phyloP scores from a whole-genome alignment of 2,888 invertebrate genomes.

The Amaurobius ferox region DNA sequence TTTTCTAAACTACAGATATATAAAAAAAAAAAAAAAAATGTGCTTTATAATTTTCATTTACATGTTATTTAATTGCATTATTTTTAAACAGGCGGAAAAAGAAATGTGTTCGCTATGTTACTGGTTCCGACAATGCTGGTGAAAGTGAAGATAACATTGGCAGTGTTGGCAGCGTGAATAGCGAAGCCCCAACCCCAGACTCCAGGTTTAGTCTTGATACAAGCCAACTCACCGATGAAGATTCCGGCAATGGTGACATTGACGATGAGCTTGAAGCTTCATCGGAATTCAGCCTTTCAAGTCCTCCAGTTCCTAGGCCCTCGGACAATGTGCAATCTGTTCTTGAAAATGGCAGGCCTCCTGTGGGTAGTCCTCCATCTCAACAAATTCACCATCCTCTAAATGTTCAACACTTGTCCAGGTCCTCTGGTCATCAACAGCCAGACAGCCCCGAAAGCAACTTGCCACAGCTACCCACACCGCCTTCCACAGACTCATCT shows the following conservation, averaged over 20 bases:
- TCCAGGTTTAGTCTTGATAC: slow-evolving; percentile 78
- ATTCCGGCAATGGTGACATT: slow-evolving; percentile 79
- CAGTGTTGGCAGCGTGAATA: slow-evolving; percentile 83
- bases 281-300: slow-evolving; percentile 76
- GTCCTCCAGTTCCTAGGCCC: slow-evolving; percentile 74
- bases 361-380: slow-evolving; percentile 24
- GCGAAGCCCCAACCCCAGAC: slow-evolving; percentile 80
- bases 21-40: background rate
- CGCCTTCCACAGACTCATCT: slow-evolving; percentile 73
- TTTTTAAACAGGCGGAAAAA: slow-evolving; percentile 89
- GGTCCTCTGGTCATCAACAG: slow-evolving; percentile 26
- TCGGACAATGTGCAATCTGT: slow-evolving; percentile 52
- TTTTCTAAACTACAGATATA: background rate
- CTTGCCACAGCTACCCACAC: slow-evolving; percentile 69
- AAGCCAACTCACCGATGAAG: slow-evolving; percentile 11
- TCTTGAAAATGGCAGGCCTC: slow-evolving; percentile 10
- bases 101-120: slow-evolving; percentile 97
- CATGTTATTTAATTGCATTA: background rate
- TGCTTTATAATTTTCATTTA: background rate
- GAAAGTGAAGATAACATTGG: slow-evolving; percentile 83
- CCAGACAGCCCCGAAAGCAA: slow-evolving; percentile 14
- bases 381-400: slow-evolving; percentile 64
- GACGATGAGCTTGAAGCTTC: too few species aligned
- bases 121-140: slow-evolving; percentile 79
- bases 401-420: slow-evolving; percentile 73